Conservation (phyloP, 2,113 vertebrate species). For the Toxostoma redivivum region DNA sequence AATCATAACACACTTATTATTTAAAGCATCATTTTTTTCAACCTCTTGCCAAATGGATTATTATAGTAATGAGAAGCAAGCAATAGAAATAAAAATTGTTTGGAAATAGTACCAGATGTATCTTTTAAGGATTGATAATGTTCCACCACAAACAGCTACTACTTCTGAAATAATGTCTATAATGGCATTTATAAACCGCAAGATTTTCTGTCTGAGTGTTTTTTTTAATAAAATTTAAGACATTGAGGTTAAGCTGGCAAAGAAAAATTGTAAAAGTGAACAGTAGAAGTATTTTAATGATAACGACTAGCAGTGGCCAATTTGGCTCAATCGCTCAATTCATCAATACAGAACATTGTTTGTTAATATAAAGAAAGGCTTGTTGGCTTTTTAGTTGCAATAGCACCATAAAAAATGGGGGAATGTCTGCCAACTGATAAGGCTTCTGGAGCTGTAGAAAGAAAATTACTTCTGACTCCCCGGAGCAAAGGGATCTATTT, state of each 20-base stretch:
- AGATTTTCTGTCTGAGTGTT: neutral
- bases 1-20: neutral
- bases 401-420: neutral
- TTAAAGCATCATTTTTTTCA: neutral
- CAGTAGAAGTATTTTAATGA: neutral
- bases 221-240: neutral
- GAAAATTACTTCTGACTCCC: neutral
- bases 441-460: neutral
- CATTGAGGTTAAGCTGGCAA: neutral
- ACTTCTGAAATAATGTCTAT: neutral
- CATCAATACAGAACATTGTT: neutral
- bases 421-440: neutral
- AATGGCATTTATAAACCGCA: neutral
- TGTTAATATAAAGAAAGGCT: neutral
- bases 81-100: neutral
- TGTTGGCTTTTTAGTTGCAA: neutral
- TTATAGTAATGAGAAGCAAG: neutral
- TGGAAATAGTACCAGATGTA: neutral
- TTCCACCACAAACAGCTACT: neutral
- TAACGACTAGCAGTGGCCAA: neutral
- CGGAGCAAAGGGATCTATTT: neutral
- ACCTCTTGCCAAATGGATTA: neutral
- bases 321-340: neutral
- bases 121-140: neutral
- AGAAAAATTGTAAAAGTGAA: neutral